These are phyloP conservation scores for Passer domesticus DNA, from an alignment of 2,113 vertebrate genomes.

Conservation along the genomic window DNA sequence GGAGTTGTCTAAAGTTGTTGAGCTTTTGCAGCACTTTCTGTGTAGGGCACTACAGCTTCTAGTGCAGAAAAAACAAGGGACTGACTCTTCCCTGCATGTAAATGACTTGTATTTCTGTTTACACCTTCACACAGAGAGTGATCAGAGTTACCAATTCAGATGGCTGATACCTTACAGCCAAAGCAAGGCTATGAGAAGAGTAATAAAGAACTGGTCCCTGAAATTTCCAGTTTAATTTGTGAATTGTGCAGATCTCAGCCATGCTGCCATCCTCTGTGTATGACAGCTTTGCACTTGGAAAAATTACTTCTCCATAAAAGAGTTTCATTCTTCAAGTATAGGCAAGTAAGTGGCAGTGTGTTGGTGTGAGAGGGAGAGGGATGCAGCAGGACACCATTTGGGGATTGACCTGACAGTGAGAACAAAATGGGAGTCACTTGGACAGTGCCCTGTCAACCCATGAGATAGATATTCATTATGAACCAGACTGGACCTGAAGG, in stretches of 20 bases:
- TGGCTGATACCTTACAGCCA: not conserved
- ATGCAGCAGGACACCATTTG: not conserved
- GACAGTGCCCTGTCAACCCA: not conserved
- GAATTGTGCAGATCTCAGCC: not conserved
- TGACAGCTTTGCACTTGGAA: not conserved
- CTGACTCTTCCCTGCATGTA: not conserved
- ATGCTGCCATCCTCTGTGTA: not conserved
- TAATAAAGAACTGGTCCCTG: not conserved
- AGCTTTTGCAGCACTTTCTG: not conserved
- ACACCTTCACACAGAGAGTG: not conserved
- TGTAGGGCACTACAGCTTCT: not conserved
- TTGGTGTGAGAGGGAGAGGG: not conserved
- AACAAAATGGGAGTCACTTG: not conserved
- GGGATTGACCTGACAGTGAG: not conserved
- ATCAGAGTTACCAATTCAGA: not conserved
- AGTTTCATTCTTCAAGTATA: not conserved
- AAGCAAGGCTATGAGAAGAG: not conserved
- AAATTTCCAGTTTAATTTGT: not conserved
- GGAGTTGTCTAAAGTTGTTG: not conserved
- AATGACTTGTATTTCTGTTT: not conserved
- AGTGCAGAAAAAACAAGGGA: not conserved
- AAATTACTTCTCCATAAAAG: not conserved
- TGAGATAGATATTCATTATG: not conserved
- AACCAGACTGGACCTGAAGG: not conserved
- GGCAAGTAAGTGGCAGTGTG: not conserved